These are phyloP conservation scores for Pelochelys cantorii DNA, from an alignment of 2,797 vertebrate genomes.

Conservation along the genomic window DNA sequence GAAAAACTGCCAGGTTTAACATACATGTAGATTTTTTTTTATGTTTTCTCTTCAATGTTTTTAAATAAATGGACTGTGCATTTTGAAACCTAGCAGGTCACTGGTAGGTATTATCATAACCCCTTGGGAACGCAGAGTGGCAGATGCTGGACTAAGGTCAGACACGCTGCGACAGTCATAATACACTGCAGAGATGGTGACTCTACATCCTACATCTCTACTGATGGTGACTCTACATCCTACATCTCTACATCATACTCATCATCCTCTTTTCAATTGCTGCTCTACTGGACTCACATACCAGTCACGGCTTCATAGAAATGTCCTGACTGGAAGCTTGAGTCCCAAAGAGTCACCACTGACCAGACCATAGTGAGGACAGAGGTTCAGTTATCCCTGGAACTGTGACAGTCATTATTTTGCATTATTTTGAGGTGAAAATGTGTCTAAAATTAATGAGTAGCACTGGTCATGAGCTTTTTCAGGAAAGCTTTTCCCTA, in stretches of 20 bases:
- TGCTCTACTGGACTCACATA: background rate
- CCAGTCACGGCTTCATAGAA: background rate
- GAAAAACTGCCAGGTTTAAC: background rate
- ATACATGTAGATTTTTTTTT: background rate
- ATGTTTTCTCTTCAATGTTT: background rate
- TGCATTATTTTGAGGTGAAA: background rate
- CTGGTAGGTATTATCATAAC: background rate
- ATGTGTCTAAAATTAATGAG: background rate
- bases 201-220: background rate
- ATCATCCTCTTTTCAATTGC: too few relatives aligned
- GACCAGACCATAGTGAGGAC: background rate
- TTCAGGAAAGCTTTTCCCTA: background rate
- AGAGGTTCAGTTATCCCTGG: background rate
- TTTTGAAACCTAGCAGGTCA: background rate
- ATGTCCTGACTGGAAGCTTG: background rate
- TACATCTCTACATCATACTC: too few relatives aligned
- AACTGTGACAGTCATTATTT: background rate
- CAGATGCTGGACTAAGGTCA: background rate
- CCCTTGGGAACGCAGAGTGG: background rate
- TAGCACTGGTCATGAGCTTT: rapidly evolving
- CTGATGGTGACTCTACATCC: too few relatives aligned
- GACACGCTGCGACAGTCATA: background rate
- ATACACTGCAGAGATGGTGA: background rate
- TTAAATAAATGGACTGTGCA: background rate
- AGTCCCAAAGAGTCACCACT: background rate